A percentile compares a stretch with the other conserved stretches of the same genome.
Conservation (phyloP, 2,888 invertebrate species). For the Cylloceria caligata region DNA sequence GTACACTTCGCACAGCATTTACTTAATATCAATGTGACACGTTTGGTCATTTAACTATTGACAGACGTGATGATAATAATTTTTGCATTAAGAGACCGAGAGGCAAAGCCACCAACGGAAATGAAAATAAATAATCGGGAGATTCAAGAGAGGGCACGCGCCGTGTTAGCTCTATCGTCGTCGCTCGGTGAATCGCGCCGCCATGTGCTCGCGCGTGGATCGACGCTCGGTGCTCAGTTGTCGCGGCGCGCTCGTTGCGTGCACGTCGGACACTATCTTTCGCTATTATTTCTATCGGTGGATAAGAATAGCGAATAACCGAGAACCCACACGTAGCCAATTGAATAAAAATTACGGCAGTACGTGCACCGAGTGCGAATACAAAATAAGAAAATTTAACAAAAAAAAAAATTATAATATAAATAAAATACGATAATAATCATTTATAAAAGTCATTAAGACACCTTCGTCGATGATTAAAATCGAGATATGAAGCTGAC, state of each 20-base stretch:
- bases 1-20: not conserved
- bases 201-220: conserved; percentile 26
- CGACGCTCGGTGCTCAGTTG: conserved; percentile 80
- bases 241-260: conserved; percentile 81
- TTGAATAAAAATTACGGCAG: not conserved
- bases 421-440: conserved; percentile 7
- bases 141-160: conserved; percentile 48
- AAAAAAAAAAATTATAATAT: conserved; percentile 16
- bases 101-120: conserved; percentile 11
- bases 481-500: conserved; percentile 30
- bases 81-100: not conserved
- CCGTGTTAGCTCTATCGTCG: conserved; percentile 35
- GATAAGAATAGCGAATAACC: not conserved
- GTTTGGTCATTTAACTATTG: too few species aligned
- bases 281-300: conserved; percentile 12
- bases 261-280: conserved; percentile 70
- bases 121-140: conserved; percentile 28
- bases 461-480: conserved; percentile 27
- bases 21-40: not conserved
- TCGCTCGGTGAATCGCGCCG: conserved; percentile 58
- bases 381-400: not conserved
- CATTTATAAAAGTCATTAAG: too few species aligned
- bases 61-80: not conserved
- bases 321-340: not conserved
- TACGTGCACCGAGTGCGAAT: conserved; percentile 26